Conservation (phyloP, 2,888 invertebrate genomes). For the Athrips mouffetella region DNA sequence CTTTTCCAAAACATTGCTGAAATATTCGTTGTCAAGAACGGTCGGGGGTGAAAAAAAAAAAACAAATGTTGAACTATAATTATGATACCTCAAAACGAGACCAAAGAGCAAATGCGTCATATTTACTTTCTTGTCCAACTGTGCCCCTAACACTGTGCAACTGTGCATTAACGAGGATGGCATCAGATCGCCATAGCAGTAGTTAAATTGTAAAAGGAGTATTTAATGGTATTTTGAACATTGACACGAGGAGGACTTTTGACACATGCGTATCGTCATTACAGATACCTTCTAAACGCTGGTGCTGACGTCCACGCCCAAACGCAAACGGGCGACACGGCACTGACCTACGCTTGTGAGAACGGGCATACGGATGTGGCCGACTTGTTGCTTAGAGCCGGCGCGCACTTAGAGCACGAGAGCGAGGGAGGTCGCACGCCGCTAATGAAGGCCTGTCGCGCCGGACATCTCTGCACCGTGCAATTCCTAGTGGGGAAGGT, state of each 20-base stretch:
- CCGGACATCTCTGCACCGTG: slow-evolving; percentile 97
- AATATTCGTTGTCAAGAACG: too few relatives aligned
- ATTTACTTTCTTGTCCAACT: too few relatives aligned
- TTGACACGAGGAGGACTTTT: not conserved
- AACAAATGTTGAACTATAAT: too few relatives aligned
- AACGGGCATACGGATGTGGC: slow-evolving; percentile 99
- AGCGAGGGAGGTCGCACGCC: slow-evolving; percentile 98
- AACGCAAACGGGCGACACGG: slow-evolving; percentile 97
- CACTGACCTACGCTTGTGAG: slow-evolving; percentile 98
- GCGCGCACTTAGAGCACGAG: slow-evolving; percentile 96
- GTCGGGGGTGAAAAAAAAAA: too few relatives aligned
- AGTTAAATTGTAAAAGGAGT: too few relatives aligned
- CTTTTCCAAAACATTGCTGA: too few relatives aligned
- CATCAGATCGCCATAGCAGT: too few relatives aligned
- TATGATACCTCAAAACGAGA: too few relatives aligned
- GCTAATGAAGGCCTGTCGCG: slow-evolving; percentile 98
- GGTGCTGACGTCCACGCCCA: slow-evolving; percentile 95
- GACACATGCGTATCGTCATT: not conserved
- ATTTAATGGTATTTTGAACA: too few relatives aligned
- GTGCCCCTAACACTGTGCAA: too few relatives aligned
- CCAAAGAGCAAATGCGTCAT: too few relatives aligned
- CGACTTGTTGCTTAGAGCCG: slow-evolving; percentile 92
- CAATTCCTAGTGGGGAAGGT: slow-evolving; percentile 94
- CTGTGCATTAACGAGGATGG: too few relatives aligned
- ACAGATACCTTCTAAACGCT: slow-evolving; percentile 85